phyloP scores from a whole-genome alignment of 2,113 vertebrate genomes.

The Laticauda colubrina region DNA sequence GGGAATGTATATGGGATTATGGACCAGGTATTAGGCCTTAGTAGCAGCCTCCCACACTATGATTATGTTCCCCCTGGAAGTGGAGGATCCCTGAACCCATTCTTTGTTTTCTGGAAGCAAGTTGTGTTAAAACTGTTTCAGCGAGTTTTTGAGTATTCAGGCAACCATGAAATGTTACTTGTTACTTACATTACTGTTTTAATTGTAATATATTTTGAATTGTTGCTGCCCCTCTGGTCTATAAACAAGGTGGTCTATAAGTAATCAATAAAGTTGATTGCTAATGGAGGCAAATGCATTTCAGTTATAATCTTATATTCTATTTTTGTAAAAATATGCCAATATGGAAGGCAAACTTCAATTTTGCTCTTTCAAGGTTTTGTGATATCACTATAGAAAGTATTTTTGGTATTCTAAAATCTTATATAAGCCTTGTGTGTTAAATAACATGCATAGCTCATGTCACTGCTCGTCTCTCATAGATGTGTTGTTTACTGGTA shows the following conservation, averaged over 20 bases:
- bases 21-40: background rate
- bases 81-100: too few species aligned
- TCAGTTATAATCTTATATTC: background rate
- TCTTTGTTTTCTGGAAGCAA: too few species aligned
- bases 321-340: background rate
- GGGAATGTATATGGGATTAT: background rate
- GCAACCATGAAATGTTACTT: background rate
- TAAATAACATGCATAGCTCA: background rate
- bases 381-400: background rate
- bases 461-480: slow-evolving; percentile 42
- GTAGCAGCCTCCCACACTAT: background rate
- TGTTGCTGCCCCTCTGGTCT: background rate
- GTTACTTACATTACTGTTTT: background rate
- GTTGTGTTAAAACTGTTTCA: background rate
- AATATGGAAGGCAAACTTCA: background rate
- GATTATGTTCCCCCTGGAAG: too few species aligned
- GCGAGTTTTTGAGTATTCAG: background rate
- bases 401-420: background rate
- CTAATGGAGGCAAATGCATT: background rate
- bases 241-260: background rate
- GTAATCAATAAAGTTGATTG: background rate
- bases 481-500: slow-evolving; percentile 92
- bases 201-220: background rate
- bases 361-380: background rate
- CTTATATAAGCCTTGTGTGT: background rate